Evolutionary conservation across 2,888 invertebrate species (phyloP).

Genomic region (Phortica magna): DNA sequence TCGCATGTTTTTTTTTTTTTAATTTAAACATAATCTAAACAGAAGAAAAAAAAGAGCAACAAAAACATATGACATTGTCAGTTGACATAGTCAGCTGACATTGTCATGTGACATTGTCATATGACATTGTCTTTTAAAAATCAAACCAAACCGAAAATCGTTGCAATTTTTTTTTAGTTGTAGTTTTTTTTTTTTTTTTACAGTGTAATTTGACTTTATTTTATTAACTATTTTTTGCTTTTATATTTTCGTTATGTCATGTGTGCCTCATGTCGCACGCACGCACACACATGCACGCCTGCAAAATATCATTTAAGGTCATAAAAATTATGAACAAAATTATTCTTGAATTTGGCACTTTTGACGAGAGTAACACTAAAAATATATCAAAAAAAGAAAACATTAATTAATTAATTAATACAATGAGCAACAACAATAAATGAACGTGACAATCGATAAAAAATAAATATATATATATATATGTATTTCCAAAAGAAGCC

Average conservation of each 20-base stretch:
- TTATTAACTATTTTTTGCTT: neutral
- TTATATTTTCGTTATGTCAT: neutral
- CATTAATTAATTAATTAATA: constrained; percentile 4
- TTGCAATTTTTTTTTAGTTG: no score
- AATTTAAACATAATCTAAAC: no score
- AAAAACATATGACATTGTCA: no score
- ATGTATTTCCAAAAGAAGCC: neutral
- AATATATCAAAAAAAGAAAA: neutral
- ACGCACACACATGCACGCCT: constrained; percentile 17
- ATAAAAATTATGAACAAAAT: constrained; percentile 9
- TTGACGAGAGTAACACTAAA: neutral
- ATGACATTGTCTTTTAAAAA: no score
- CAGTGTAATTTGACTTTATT: neutral
- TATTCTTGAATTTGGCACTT: neutral
- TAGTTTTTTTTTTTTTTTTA: no score
- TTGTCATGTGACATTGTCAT: no score
- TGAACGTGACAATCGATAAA: constrained; percentile 49
- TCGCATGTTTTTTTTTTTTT: no score
- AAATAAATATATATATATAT: constrained; percentile 31
- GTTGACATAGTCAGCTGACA: no score
- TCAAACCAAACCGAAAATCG: no score
- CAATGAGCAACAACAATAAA: constrained; percentile 39
- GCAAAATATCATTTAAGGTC: neutral
- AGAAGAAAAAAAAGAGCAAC: no score
- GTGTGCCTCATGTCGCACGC: neutral